Conservation (phyloP, 2,797 vertebrate genomes). For the Emys orbicularis region DNA sequence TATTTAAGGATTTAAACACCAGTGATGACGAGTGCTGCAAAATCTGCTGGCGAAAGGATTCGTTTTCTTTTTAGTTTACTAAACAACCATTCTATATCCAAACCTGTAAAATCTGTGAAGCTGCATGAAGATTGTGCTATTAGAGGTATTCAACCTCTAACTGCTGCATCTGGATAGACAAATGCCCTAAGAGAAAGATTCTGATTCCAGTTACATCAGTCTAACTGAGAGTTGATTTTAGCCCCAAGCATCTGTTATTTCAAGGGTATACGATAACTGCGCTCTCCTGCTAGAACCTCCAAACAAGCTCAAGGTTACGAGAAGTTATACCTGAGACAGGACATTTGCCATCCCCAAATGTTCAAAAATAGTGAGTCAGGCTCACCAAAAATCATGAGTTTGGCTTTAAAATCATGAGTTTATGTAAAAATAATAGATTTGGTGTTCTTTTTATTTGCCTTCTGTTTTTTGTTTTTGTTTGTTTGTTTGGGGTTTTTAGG, state of each 20-base stretch:
- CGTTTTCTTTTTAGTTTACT: no score
- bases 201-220: no score
- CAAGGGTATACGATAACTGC: conserved; percentile 94
- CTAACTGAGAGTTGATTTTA: no score
- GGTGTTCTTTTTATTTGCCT: not conserved
- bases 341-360: no score
- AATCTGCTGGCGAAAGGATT: not conserved
- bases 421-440: not conserved
- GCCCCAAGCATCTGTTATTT: not conserved
- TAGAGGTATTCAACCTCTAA: no score
- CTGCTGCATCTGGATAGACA: not conserved
- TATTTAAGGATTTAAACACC: not conserved
- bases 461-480: not conserved
- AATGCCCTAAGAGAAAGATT: not conserved
- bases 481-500: not conserved
- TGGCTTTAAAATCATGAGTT: not conserved
- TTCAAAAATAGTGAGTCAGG: not conserved
- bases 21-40: not conserved
- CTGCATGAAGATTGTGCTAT: no score
- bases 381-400: not conserved
- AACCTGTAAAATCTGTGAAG: no score
- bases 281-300: conserved; percentile 97
- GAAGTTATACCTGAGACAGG: no score
- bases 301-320: conserved; percentile 92
- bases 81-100: no score